Evolutionary conservation across 2,113 vertebrate species (phyloP), one percentile per base, ranked within the genome.

Genomic region (Cromileptes altivelis): DNA sequence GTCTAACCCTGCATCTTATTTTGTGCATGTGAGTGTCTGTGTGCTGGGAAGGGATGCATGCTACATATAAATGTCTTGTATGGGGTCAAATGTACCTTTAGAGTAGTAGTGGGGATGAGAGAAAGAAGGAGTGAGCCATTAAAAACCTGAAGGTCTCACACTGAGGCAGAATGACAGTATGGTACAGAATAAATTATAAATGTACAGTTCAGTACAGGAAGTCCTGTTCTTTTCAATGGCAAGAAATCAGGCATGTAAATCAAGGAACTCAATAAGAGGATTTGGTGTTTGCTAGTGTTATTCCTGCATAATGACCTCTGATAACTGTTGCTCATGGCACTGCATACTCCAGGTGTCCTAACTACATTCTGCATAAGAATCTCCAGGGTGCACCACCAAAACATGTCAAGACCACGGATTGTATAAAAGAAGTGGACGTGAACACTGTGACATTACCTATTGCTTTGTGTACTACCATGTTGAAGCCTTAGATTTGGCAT

Each of bases 1-100:
- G 17, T 79, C 61, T 83, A 75, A 88, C 78, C 75, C 55, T 55
- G 57, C 27, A 58, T 85, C 49, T 77, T 45, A 45, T 49, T 18
- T 70, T 63, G 58, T 77, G 47, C 49, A 25, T 78, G 30, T 33
- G 55, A 49, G 58, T 65, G 45, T 85, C 11, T 75, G 40, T 70
- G 47, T 63, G 50, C 21, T 15, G 18, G n/a, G 15, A 17, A 0
- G 14, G 37, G 25, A 57, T 25, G 71, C 3, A 27, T 13, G 19
- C 11, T n/a, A 30, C 55, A 5, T 21, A 37, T 76, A 18, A 1
- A 55, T 55, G 42, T 56, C 17, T 40, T 19, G 21, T 6, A 68
- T 23, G 55, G 18, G 45, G 53, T 3, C 10, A 67, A 12, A 21
- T 53, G 23, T n/a, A 13, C 19, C 23, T 21, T 15, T 12, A 13